These are phyloP conservation scores for Oreortyx pictus DNA, from an alignment of 2,797 vertebrate species.

Conservation along the genomic window DNA sequence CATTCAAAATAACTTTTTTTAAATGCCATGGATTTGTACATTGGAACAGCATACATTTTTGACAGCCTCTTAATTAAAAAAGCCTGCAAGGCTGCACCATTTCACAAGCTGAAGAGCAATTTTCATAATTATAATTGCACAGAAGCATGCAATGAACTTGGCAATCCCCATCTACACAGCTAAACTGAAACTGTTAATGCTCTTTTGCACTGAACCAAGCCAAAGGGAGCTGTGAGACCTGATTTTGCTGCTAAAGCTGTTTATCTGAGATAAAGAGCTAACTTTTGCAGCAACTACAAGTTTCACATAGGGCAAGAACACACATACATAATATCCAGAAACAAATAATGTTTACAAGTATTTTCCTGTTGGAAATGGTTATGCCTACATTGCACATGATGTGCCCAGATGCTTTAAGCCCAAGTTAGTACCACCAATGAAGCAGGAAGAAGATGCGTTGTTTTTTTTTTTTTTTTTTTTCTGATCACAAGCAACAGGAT, in stretches of 20 bases:
- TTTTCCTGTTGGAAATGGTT: neutral
- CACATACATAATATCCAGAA: conserved; percentile 19
- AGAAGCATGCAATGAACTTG: conserved; percentile 74
- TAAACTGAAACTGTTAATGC: conserved; percentile 60
- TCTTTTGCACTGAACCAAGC: conserved; percentile 60
- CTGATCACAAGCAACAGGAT: neutral
- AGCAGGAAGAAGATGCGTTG: neutral
- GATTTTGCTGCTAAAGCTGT: conserved; percentile 75
- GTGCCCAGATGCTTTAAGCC: neutral
- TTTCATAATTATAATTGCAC: conserved; percentile 74
- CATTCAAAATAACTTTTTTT: conserved; percentile 25
- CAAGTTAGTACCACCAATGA: fast-evolving
- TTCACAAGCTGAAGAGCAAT: conserved; percentile 68
- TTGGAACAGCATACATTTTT: conserved; percentile 24
- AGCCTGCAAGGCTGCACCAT: conserved; percentile 27
- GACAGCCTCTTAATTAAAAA: conserved; percentile 65
- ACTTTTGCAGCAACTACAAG: conserved; percentile 65
- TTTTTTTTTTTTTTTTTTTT: neutral
- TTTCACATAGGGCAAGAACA: conserved; percentile 72
- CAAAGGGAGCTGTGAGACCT: conserved; percentile 52
- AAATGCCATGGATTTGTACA: neutral
- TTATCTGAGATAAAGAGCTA: conserved; percentile 76
- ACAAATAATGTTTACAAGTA: neutral
- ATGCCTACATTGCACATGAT: neutral
- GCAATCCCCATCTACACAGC: conserved; percentile 40